Base-by-base conservation (phyloP, 2,888 invertebrate genomes). In the Tiphia femorata region DNA sequence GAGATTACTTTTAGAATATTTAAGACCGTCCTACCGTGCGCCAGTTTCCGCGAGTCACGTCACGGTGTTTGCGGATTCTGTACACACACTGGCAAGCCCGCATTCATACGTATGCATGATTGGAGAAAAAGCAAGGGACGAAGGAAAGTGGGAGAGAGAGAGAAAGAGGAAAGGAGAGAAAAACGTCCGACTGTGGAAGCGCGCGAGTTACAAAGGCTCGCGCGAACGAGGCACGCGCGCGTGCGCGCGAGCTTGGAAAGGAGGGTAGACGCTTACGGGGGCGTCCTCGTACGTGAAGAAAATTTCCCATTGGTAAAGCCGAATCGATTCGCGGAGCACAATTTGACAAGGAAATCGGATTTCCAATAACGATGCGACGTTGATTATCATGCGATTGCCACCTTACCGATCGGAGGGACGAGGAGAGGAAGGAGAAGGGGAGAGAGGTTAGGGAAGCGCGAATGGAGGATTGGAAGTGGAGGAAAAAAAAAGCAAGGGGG, bases 371-470 rank as follows among this genome's bases (percentile, higher is more conserved):
- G 61, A 66, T 52, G 61, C 57, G 70, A 59, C 67, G 49, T 64
- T 61, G 64, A 69, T 70, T 69, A 69, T 64, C 64, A 64, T 64
- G 61, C 61, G 67, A 67, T 66, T 69, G 59, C 61, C 70, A 59
- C 58, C 60, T 69, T 58, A 55, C 46, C 44, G 66, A 53, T 58
- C 58, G 40, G 44, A 20, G 40, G 30, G 35, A 46, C 42, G 51
- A 20, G 37, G 41, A 40, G 49, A 43, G 27, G 42, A 12, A 8
- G 12, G 19, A 17, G 21, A 27, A 17, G 21, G 33, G 19, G 3
- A 23, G 25, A 35, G 23, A 35, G 17, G 35, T 33, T 21, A 4
- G 27, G 17, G 19, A 10, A 20, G 42, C 12, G 17, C 33, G 12
- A 25, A 7, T 29, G n/a, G 29, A n/a, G n/a, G n/a, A n/a, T n/a